Percentiles rank a stretch among this genome's conserved stretches.
Evolutionary conservation across 2,888 invertebrate genomes (phyloP).

Genomic region (Nomada fabriciana): DNA sequence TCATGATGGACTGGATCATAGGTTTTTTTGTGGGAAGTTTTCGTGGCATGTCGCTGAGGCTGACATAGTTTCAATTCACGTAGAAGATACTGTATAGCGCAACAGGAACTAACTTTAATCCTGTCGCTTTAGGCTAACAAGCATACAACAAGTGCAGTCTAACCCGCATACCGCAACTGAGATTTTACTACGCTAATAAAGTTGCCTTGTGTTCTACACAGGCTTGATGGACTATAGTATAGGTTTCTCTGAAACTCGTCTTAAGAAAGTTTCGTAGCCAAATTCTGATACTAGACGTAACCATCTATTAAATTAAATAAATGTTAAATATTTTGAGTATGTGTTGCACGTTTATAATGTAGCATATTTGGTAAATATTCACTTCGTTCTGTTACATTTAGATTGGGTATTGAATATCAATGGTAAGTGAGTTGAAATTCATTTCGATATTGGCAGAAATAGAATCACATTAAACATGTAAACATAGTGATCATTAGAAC

Average conservation of each 20-base stretch:
- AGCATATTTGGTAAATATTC: too few relatives aligned
- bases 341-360: too few relatives aligned
- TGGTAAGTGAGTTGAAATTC: too few relatives aligned
- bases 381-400: too few relatives aligned
- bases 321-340: too few relatives aligned
- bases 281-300: not conserved
- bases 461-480: too few relatives aligned
- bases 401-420: too few relatives aligned
- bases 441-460: too few relatives aligned
- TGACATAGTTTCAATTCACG: conserved; percentile 27
- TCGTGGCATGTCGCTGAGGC: not conserved
- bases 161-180: conserved; percentile 20
- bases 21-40: not conserved
- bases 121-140: conserved; percentile 34
- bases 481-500: too few relatives aligned
- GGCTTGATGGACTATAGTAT: not conserved
- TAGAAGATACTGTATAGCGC: conserved; percentile 7
- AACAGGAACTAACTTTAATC: conserved; percentile 26
- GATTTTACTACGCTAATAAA: conserved; percentile 28
- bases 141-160: conserved; percentile 25
- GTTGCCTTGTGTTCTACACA: not conserved
- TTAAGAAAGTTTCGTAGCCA: not conserved
- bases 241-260: not conserved
- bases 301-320: not conserved
- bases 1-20: not conserved